These are phyloP conservation scores for Nomada flava DNA, from an alignment of 2,888 invertebrate genomes.

Conservation along the genomic window DNA sequence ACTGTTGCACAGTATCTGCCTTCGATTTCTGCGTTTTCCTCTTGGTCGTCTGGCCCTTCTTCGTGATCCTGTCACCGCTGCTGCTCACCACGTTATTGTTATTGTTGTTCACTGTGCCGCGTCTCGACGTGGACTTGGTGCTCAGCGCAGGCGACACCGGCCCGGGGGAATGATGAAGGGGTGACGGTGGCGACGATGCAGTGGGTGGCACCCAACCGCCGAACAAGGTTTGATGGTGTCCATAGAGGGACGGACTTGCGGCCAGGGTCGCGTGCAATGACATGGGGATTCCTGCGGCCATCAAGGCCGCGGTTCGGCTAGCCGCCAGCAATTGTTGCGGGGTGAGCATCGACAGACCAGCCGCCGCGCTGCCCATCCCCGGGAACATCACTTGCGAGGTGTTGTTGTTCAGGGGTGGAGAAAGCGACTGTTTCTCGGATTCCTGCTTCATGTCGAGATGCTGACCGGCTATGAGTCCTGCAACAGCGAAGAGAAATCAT, in stretches of 20 bases:
- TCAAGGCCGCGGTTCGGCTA: constrained; percentile 83
- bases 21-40: constrained; percentile 85
- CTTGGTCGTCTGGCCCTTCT: constrained; percentile 84
- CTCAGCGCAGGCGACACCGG: constrained; percentile 81
- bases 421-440: constrained; percentile 86
- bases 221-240: constrained; percentile 87
- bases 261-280: constrained; percentile 86
- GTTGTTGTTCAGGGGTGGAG: constrained; percentile 86
- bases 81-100: constrained; percentile 61
- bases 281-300: constrained; percentile 86
- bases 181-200: constrained; percentile 86
- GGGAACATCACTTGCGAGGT: constrained; percentile 84
- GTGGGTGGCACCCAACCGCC: constrained; percentile 85
- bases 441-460: constrained; percentile 84
- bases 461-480: constrained; percentile 78
- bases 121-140: constrained; percentile 82
- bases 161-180: constrained; percentile 81
- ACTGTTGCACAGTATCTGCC: constrained; percentile 71
- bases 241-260: constrained; percentile 87
- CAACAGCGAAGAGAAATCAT: background rate
- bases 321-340: constrained; percentile 85
- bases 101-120: constrained; percentile 81
- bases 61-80: constrained; percentile 79
- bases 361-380: constrained; percentile 84
- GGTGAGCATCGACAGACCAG: constrained; percentile 86